These are phyloP conservation scores for Zaprionus lachaisei DNA, from an alignment of 1,140 invertebrate species.

Conservation along the genomic window DNA sequence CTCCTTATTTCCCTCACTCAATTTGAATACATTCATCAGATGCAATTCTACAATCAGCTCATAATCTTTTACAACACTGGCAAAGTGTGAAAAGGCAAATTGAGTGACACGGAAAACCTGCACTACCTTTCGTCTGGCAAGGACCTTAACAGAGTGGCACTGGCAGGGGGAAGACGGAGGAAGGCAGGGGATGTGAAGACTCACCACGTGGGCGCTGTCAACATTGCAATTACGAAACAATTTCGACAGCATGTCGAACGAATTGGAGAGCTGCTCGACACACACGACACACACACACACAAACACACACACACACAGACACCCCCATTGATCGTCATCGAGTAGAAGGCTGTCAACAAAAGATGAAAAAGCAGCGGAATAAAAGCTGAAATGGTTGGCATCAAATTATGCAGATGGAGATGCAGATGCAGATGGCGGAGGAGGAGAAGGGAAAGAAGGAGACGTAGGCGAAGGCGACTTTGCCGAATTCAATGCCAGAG, in stretches of 20 bases:
- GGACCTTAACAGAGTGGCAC: constrained; percentile 6
- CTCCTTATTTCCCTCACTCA: neutral
- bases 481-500: constrained; percentile 58
- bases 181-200: constrained; percentile 17
- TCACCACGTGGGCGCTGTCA: constrained; percentile 61
- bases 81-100: constrained; percentile 19
- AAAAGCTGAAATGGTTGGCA: constrained; percentile 69
- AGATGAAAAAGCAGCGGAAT: constrained; percentile 56
- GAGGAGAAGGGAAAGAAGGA: neutral
- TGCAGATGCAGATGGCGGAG: constrained; percentile 2
- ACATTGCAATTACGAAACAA: constrained; percentile 81
- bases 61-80: constrained; percentile 13
- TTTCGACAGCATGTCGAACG: constrained; percentile 76
- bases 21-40: neutral
- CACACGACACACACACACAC: neutral
- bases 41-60: constrained; percentile 5
- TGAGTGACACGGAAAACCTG: constrained; percentile 3
- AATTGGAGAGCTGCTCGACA: constrained; percentile 57
- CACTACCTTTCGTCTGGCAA: constrained; percentile 2
- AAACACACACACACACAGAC: constrained; percentile 3
- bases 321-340: constrained; percentile 41
- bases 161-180: neutral
- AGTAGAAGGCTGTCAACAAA: constrained; percentile 62
- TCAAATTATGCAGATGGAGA: constrained; percentile 76
- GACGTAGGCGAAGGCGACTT: constrained; percentile 11